phyloP scores from a whole-genome alignment of 2,113 vertebrate genomes.

The Xyrauchen texanus region DNA sequence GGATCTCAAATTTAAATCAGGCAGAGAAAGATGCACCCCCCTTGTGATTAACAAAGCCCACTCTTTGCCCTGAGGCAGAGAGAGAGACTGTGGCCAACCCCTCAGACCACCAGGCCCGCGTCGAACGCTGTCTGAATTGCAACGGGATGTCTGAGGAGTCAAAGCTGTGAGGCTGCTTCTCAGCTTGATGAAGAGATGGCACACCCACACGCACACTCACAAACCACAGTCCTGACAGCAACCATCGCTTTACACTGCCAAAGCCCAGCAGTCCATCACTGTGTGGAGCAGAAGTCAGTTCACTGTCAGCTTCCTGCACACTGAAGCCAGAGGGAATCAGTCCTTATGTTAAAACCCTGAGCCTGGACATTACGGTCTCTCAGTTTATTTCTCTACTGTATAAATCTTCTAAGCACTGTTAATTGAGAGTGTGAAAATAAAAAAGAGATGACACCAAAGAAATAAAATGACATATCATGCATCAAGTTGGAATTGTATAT shows the following conservation, averaged over 20 bases:
- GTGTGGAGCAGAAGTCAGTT: conserved; percentile 25
- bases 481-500: neutral
- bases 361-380: conserved; percentile 57
- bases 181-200: conserved; percentile 34
- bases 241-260: conserved; percentile 21
- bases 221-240: conserved; percentile 36
- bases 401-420: too few relatives aligned
- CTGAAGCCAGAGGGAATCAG: conserved; percentile 47
- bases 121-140: conserved; percentile 9
- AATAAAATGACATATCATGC: neutral
- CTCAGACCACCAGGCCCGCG: neutral
- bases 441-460: too few relatives aligned
- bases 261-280: conserved; percentile 12
- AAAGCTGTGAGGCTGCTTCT: conserved; percentile 15
- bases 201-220: conserved; percentile 29
- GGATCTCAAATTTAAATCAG: neutral
- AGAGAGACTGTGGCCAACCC: conserved; percentile 4
- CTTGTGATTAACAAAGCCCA: conserved; percentile 7
- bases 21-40: neutral
- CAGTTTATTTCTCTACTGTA: conserved; percentile 34
- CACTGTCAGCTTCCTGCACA: conserved; percentile 28
- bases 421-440: too few relatives aligned
- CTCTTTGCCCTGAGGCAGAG: neutral
- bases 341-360: conserved; percentile 17
- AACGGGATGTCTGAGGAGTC: neutral